Base-by-base conservation (phyloP, 2,797 vertebrate species). In the Anniella stebbinsi region DNA sequence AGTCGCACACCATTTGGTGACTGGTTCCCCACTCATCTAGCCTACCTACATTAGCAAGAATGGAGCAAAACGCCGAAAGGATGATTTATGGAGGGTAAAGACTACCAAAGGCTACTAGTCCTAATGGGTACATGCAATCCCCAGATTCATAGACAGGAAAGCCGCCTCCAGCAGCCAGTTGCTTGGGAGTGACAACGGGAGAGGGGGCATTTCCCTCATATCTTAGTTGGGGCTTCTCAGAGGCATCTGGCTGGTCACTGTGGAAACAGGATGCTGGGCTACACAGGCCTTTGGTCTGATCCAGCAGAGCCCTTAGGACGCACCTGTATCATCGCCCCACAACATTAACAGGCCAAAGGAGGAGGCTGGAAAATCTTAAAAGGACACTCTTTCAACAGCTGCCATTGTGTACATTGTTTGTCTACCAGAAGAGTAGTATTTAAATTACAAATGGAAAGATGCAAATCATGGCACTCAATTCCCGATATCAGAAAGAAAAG, bases 351-450 rank as follows among this genome's bases (percentile, higher is more conserved):
- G 2, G 18, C 6, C 69, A 36, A 25, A 51, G 67, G 18, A 54
- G 83, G 5, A 51, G 4, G 67, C 90, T 92, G 81, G 76, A 90
- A 38, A 87, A 89, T 45, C 18, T 91, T 75, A 0, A 87, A 94
- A 70, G 87, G 92, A 91, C 41, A 90, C 5, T 80, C 93, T 88
- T 95, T 94, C 41, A 92, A 82, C 93, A 92, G 23, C 92, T 80
- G 90, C 67, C 86, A 36, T 1, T 0, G 2, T 86, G 90, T 25
- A 9, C 36, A 36, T 10, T 54, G 33, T 25, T 57, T 87, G 28
- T 41, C 36, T 87, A 87, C 72, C 72, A 76, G 66, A 38, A 33
- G 38, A 75, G 15, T 54, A 28, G 15, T 54, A 28, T 41, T 57
- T 66, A n/a, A 85, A 45, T 45, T 45, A 51, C 28, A 70, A 80